These are phyloP conservation scores for Pycnomerus fuliginosus DNA, from an alignment of 2,888 invertebrate species.

Conservation along the genomic window DNA sequence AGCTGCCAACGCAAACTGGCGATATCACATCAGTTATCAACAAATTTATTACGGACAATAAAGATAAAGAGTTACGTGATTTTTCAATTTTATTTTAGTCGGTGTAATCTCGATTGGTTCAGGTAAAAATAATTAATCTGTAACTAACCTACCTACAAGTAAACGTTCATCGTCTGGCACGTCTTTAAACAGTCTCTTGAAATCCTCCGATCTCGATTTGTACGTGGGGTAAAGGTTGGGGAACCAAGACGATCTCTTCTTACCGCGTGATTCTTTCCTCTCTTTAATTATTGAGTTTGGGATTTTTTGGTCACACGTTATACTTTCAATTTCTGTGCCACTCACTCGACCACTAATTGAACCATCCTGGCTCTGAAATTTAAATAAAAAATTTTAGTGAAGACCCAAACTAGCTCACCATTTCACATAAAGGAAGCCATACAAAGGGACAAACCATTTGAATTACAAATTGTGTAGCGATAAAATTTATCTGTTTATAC, in stretches of 20 bases:
- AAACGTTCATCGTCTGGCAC: slow-evolving; percentile 88
- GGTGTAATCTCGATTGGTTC: neutral
- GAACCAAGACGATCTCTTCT: slow-evolving; percentile 84
- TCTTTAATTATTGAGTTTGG: slow-evolving; percentile 39
- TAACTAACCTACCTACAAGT: slow-evolving; percentile 88
- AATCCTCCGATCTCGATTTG: slow-evolving; percentile 90
- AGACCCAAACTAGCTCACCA: neutral
- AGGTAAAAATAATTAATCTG: too few species aligned
- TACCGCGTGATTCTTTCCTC: slow-evolving; percentile 53
- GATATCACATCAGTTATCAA: neutral
- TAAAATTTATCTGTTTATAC: too few species aligned
- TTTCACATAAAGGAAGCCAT: neutral
- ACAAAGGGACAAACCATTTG: too few species aligned
- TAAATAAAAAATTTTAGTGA: too few species aligned
- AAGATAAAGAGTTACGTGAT: neutral
- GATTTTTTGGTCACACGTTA: slow-evolving; percentile 32
- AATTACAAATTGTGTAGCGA: too few species aligned
- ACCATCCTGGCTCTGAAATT: slow-evolving; percentile 39
- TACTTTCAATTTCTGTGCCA: slow-evolving; percentile 26
- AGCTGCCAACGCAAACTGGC: slow-evolving; percentile 6
- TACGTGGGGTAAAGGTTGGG: slow-evolving; percentile 87
- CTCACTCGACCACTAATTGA: slow-evolving; percentile 35
- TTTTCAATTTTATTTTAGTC: neutral
- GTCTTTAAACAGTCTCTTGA: slow-evolving; percentile 88
- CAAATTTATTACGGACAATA: too few species aligned